These are phyloP conservation scores for Schizotus pectinicornis DNA, from an alignment of 2,888 invertebrate species.

Conservation along the genomic window DNA sequence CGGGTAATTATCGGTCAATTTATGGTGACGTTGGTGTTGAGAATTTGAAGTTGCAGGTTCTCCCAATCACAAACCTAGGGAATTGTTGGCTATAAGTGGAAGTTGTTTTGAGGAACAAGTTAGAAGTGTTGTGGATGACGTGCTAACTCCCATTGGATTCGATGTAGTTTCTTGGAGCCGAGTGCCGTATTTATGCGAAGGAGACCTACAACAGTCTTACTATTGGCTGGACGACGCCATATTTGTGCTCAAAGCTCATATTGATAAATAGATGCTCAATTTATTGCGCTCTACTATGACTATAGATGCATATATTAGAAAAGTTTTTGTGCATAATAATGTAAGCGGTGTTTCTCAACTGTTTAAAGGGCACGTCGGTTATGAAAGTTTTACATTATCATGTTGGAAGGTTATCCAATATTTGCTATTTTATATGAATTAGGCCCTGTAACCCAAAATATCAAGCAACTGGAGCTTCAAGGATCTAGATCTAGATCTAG, in stretches of 20 bases:
- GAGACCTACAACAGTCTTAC: slow-evolving; percentile 88
- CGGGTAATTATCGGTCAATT: slow-evolving; percentile 61
- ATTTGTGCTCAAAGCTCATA: slow-evolving; percentile 73
- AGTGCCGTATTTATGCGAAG: slow-evolving; percentile 96
- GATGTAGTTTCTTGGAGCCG: slow-evolving; percentile 84
- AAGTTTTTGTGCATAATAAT: no score
- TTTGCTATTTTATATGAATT: no score
- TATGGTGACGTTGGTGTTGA: not conserved
- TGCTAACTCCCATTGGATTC: slow-evolving; percentile 73
- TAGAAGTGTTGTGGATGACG: slow-evolving; percentile 68
- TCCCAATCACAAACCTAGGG: slow-evolving; percentile 73
- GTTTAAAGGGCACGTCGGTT: no score
- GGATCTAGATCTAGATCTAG: no score
- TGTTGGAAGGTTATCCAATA: no score
- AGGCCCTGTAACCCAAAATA: no score
- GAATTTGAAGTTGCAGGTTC: slow-evolving; percentile 59
- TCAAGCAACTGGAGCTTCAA: no score
- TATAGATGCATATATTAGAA: no score
- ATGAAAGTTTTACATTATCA: no score
- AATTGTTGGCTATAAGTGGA: slow-evolving; percentile 72
- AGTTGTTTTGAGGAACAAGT: slow-evolving; percentile 81
- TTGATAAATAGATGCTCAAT: no score
- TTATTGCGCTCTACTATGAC: no score
- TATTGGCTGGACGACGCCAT: slow-evolving; percentile 92
- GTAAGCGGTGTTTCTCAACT: no score